phyloP scores from a whole-genome alignment of 1,140 invertebrate species.

The Eupristina koningsbergeri region DNA sequence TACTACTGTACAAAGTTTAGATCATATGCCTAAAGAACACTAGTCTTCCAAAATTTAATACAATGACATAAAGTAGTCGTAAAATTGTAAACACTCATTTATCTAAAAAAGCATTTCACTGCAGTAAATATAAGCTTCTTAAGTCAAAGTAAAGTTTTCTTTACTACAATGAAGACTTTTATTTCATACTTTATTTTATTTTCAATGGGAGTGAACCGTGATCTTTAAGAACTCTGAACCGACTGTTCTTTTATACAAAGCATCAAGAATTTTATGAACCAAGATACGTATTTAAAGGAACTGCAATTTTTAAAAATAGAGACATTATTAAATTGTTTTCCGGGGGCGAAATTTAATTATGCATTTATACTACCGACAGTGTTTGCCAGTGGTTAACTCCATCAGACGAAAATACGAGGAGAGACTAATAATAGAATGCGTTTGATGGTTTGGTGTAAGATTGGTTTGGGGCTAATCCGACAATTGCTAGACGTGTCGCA shows the following conservation, averaged over 20 bases:
- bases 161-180: background rate
- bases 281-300: background rate
- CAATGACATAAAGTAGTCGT: too few species aligned
- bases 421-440: background rate
- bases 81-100: background rate
- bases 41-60: too few species aligned
- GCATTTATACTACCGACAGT: background rate
- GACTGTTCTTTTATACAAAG: background rate
- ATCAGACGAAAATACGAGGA: too few species aligned
- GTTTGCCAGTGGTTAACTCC: too few species aligned
- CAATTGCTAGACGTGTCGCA: background rate
- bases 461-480: too few species aligned
- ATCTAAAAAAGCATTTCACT: background rate
- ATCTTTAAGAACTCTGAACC: background rate
- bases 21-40: background rate
- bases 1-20: background rate
- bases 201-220: background rate
- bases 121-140: background rate
- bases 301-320: background rate
- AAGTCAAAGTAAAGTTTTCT: background rate
- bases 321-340: background rate
- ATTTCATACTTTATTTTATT: background rate
- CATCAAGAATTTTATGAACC: background rate
- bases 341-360: background rate
- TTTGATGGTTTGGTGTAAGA: background rate